These are phyloP conservation scores for Archivesica marissinica DNA, from an alignment of 1,140 invertebrate genomes.

Conservation along the genomic window DNA sequence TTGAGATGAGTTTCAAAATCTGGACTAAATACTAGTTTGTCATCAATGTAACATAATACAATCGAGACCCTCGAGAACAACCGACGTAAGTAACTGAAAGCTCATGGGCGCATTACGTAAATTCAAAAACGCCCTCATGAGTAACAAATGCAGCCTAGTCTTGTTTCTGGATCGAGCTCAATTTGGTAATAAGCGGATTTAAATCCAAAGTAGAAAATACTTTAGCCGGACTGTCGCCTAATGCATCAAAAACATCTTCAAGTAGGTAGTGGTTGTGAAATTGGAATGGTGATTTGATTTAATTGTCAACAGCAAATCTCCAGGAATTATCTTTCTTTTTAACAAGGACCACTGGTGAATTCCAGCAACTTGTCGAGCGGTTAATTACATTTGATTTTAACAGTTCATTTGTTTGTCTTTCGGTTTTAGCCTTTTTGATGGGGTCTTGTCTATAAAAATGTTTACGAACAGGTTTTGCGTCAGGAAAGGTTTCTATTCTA, in stretches of 20 bases:
- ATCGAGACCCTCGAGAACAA: slow-evolving; percentile 8
- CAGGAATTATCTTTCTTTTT: slow-evolving; percentile 65
- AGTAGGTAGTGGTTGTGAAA: slow-evolving; percentile 50
- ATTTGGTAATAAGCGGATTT: slow-evolving; percentile 63
- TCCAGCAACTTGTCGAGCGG: slow-evolving; percentile 54
- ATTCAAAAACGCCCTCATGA: slow-evolving; percentile 60
- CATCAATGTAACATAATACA: no score
- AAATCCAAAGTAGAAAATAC: slow-evolving; percentile 63
- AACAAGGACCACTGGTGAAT: slow-evolving; percentile 64
- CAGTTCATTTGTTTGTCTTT: slow-evolving; percentile 56
- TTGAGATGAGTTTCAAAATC: no score
- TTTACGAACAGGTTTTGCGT: slow-evolving; percentile 24
- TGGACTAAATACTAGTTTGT: slow-evolving; percentile 44
- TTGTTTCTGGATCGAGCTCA: slow-evolving; percentile 49
- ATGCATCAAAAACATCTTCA: slow-evolving; percentile 58
- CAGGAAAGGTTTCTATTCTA: slow-evolving; percentile 48
- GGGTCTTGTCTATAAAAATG: slow-evolving; percentile 46
- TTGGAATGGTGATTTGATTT: slow-evolving; percentile 53
- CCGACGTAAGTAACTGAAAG: slow-evolving; percentile 58
- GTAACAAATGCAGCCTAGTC: slow-evolving; percentile 62
- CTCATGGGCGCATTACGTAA: slow-evolving; percentile 29
- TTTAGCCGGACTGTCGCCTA: slow-evolving; percentile 21
- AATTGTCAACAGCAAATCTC: slow-evolving; percentile 67
- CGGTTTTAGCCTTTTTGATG: slow-evolving; percentile 21
- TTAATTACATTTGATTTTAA: slow-evolving; percentile 52